Percentiles rank a stretch among this genome's conserved stretches.
Evolutionary conservation across 2,797 vertebrate genomes (phyloP).

Genomic region (Coccyzus lansbergi): DNA sequence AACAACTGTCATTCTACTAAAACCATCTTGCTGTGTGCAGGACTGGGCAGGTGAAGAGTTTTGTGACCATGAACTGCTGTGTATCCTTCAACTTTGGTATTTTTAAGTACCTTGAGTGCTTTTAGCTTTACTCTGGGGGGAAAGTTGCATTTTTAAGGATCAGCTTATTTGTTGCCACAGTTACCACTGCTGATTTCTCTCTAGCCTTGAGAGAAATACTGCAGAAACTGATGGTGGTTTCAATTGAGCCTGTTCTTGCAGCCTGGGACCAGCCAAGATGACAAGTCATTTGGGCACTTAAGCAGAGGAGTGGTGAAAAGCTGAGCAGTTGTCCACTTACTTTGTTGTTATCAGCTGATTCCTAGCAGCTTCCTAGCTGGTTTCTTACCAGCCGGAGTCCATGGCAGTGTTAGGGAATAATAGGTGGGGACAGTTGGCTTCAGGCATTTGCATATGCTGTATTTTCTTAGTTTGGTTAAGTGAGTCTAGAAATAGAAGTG

Average conservation of each 20-base stretch:
- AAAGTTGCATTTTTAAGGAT: background rate
- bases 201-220: background rate
- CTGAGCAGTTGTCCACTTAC: background rate
- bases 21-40: background rate
- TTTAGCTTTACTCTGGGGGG: background rate
- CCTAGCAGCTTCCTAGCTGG: too few relatives aligned
- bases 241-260: background rate
- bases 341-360: background rate
- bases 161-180: background rate
- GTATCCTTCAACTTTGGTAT: background rate
- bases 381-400: background rate
- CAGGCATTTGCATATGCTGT: background rate
- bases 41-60: background rate
- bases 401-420: rapidly evolving
- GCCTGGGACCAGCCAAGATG: background rate
- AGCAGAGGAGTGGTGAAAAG: background rate
- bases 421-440: background rate
- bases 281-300: background rate
- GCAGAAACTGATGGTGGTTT: background rate
- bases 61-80: background rate
- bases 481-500: background rate
- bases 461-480: background rate
- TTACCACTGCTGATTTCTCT: background rate
- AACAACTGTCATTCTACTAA: background rate
- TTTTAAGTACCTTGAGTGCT: background rate